Conservation (phyloP, 1,140 invertebrate genomes). For the Drosophila bipectinata region DNA sequence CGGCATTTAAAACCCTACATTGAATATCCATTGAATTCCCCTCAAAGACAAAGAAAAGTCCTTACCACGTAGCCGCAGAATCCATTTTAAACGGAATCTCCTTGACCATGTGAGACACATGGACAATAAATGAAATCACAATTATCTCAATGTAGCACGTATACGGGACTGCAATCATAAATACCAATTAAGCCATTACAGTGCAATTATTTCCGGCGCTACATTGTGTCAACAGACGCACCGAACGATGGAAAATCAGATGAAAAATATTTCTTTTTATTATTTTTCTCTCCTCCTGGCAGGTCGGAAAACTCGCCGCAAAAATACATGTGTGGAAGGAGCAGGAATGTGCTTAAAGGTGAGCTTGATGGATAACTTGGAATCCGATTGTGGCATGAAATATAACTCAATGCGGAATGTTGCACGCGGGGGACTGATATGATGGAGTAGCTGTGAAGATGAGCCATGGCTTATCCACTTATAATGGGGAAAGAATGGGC, state of each 20-base stretch:
- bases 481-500: too few species aligned
- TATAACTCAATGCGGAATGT: constrained; percentile 44
- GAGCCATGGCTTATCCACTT: constrained; percentile 9
- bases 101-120: constrained; percentile 7
- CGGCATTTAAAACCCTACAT: not conserved
- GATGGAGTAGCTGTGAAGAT: constrained; percentile 13
- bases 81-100: constrained; percentile 21
- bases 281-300: constrained; percentile 24
- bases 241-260: constrained; percentile 33
- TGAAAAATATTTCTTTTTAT: constrained; percentile 51
- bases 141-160: constrained; percentile 48
- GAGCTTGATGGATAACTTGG: constrained; percentile 59
- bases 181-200: constrained; percentile 79
- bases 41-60: not conserved
- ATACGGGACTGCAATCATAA: constrained; percentile 48
- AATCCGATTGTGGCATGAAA: constrained; percentile 51
- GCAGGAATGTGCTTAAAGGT: constrained; percentile 26
- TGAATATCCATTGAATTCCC: not conserved
- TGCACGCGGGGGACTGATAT: constrained; percentile 1
- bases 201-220: constrained; percentile 58
- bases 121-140: constrained; percentile 42
- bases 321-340: not conserved
- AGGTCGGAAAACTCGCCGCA: constrained; percentile 36
- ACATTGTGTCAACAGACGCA: constrained; percentile 42
- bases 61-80: constrained; percentile 1